Base-by-base conservation (phyloP, 2,888 invertebrate species). In the Pimpla rufipes region DNA sequence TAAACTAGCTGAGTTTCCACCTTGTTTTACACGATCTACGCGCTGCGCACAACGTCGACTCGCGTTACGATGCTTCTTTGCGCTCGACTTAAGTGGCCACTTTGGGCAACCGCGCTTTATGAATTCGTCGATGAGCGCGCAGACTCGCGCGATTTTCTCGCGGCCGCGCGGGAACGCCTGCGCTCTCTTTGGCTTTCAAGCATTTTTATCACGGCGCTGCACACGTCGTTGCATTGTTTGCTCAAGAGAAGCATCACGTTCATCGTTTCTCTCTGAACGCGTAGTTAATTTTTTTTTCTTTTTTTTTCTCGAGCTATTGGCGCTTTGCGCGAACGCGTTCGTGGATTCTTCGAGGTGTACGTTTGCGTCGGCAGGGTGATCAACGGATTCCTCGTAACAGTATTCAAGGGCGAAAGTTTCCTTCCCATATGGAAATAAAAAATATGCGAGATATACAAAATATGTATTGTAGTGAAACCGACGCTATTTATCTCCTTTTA, bases 81-180 rank as follows among this genome's bases (percentile, higher is more conserved):
- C 29, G 47, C 40, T 10, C n/a, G 42, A 66, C 71, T 79, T 81
- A 71, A 71, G 77, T 77, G 81, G 66, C 47, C 71, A 42, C 35
- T 40, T 59, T 37, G 64, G 16, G 23, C 40, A 35, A 78, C 13
- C 74, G 47, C 2, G 37, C 23, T 66, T 75, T 66, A 67, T 50
- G 52, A 70, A 62, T 52, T 78, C 29, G 50, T 55, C 35, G 64
- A 64, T 64, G 62, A 71, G 35, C 52, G 37, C 59, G 8, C n/a
- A n/a, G n/a, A n/a, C 18, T 35, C 40, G 50, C 50, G 21, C 29
- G n/a, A 57, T n/a, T 16, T 35, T 68, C 59, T 62, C 16, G 45
- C 8, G 35, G n/a, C n/a, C n/a, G n/a, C n/a, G n/a, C n/a, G n/a
- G n/a, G n/a, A n/a, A n/a, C n/a, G n/a, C n/a, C n/a, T n/a, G n/a